These are phyloP conservation scores for Choloepus didactylus DNA, from an alignment of 2,797 vertebrate species.

Conservation along the genomic window DNA sequence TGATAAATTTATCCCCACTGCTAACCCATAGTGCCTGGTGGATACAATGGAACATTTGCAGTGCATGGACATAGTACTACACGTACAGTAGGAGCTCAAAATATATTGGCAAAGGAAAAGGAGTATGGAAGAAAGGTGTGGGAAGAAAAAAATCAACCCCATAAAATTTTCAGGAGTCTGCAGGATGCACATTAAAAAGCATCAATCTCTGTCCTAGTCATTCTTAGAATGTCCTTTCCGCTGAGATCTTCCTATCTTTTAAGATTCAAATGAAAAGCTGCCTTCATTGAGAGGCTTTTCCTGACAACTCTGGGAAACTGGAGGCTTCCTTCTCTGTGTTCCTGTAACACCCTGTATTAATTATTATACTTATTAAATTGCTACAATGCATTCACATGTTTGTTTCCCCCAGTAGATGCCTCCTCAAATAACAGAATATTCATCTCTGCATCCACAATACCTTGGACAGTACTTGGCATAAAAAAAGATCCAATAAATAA, in stretches of 20 bases:
- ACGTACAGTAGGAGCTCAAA: neutral
- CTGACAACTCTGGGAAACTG: neutral
- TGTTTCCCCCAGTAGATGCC: neutral
- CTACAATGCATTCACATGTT: neutral
- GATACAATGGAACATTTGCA: neutral
- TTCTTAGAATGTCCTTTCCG: conserved; percentile 6
- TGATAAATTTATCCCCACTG: neutral
- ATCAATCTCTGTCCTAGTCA: neutral
- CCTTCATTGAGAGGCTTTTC: neutral
- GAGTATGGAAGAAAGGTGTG: neutral
- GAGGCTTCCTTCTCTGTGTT: neutral
- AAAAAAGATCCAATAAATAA: conserved; percentile 19
- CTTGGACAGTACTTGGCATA: conserved; percentile 44
- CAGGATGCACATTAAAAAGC: neutral
- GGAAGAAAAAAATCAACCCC: neutral
- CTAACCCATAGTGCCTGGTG: neutral
- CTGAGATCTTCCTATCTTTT: neutral
- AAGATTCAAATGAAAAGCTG: conserved; percentile 9
- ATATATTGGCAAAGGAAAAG: neutral
- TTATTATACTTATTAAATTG: conserved; percentile 16
- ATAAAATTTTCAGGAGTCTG: neutral
- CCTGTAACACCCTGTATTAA: conserved; percentile 18
- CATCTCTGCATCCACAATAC: conserved; percentile 28
- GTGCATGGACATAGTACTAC: neutral
- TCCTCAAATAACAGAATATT: conserved; percentile 49